Evolutionary conservation across 2,888 invertebrate species (phyloP).

Genomic region (Lycaena phlaeas): DNA sequence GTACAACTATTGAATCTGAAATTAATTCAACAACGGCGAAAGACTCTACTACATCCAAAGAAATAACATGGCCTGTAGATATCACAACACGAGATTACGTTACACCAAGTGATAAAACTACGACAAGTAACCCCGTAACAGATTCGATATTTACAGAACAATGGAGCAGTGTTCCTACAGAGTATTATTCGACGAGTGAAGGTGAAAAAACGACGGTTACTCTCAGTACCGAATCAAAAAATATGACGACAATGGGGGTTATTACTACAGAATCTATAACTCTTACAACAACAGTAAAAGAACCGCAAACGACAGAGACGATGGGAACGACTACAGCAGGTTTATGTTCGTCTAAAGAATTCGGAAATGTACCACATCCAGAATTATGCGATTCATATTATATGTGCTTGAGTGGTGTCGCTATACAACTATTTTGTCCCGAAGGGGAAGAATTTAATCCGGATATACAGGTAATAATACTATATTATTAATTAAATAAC

Average conservation of each 20-base stretch:
- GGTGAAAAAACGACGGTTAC: no score
- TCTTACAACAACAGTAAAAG: not conserved
- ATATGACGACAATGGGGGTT: not conserved
- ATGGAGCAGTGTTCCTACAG: not conserved
- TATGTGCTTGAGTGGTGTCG: slow-evolving; percentile 12
- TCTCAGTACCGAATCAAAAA: not conserved
- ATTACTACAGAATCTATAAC: not conserved
- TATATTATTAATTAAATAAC: no score
- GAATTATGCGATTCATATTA: slow-evolving; percentile 13
- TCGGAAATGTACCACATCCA: slow-evolving; percentile 15
- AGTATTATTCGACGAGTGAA: no score
- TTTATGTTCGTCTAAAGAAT: slow-evolving; percentile 8
- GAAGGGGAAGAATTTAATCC: slow-evolving; percentile 11
- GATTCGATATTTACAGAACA: not conserved
- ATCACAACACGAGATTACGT: not conserved
- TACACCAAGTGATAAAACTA: not conserved
- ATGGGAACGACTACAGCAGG: slow-evolving; percentile 11
- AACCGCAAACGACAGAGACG: no score
- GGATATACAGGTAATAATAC: not conserved
- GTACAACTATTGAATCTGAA: not conserved
- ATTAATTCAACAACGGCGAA: not conserved
- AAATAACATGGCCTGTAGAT: not conserved
- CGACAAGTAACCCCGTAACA: not conserved
- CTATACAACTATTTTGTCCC: slow-evolving; percentile 11
- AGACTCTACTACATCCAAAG: not conserved